phyloP scores from a whole-genome alignment of 2,888 invertebrate genomes.

The Euplagia quadripunctaria region DNA sequence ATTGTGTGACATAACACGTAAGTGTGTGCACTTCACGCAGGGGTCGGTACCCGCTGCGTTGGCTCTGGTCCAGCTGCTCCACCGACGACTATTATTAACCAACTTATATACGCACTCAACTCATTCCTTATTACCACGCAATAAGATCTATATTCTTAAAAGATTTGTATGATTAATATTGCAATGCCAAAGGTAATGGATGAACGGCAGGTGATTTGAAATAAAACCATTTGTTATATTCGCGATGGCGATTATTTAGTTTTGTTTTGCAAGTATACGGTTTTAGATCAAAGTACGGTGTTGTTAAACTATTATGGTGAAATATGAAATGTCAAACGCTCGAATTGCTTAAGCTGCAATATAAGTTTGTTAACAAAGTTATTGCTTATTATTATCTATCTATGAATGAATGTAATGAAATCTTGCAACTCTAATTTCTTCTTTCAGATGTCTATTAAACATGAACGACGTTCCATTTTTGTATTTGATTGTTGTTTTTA shows the following conservation, averaged over 20 bases:
- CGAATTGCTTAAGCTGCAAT: not conserved
- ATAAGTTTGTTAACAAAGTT: not conserved
- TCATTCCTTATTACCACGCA: conserved; percentile 36
- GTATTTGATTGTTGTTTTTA: too few relatives aligned
- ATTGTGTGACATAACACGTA: conserved; percentile 45
- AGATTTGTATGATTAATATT: conserved; percentile 15
- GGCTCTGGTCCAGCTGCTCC: conserved; percentile 61
- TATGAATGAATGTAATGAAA: too few relatives aligned
- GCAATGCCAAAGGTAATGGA: conserved; percentile 56
- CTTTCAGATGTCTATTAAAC: too few relatives aligned
- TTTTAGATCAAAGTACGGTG: conserved; percentile 59
- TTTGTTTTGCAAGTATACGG: conserved; percentile 51
- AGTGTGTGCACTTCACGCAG: conserved; percentile 51
- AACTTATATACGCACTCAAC: conserved; percentile 38
- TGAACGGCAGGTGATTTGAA: conserved; percentile 65
- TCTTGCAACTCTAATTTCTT: too few relatives aligned
- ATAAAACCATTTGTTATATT: conserved; percentile 62
- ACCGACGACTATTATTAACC: conserved; percentile 61
- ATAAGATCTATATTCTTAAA: conserved; percentile 37
- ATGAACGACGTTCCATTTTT: too few relatives aligned
- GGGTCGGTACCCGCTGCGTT: conserved; percentile 66
- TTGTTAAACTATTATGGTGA: conserved; percentile 41
- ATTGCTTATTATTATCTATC: too few relatives aligned
- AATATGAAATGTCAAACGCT: conserved; percentile 53
- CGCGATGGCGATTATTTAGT: conserved; percentile 50